Percentiles rank a stretch among this genome's conserved stretches.
Evolutionary conservation across 2,113 vertebrate genomes (phyloP).

Genomic region (Hypocryptadius cinnamomeus): DNA sequence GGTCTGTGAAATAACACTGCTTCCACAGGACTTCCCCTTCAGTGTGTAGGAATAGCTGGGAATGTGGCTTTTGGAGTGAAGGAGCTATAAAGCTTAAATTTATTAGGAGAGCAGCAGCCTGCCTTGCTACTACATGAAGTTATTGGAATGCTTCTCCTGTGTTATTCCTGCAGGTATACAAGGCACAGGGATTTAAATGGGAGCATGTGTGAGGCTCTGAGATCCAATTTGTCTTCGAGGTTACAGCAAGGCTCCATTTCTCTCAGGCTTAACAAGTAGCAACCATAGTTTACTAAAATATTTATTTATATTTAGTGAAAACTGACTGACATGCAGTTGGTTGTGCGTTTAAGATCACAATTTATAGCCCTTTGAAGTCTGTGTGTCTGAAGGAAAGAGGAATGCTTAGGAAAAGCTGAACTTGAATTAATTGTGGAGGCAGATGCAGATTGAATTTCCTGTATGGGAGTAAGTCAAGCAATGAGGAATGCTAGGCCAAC

Average conservation of each 20-base stretch:
- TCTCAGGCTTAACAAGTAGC: background rate
- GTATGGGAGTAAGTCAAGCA: background rate
- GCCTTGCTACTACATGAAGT: background rate
- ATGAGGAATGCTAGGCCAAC: background rate
- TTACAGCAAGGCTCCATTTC: background rate
- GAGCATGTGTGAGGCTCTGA: background rate
- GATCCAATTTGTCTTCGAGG: background rate
- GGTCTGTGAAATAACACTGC: background rate
- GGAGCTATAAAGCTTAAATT: background rate
- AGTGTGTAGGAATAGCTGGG: background rate
- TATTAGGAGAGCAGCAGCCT: background rate
- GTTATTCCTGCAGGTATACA: background rate
- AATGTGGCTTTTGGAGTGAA: background rate
- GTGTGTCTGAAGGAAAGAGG: conserved; percentile 4
- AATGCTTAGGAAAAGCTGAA: background rate
- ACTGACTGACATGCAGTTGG: background rate
- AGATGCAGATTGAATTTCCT: background rate
- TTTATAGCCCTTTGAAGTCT: conserved; percentile 43
- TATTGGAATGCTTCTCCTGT: background rate
- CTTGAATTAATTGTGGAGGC: background rate
- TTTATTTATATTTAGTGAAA: conserved; percentile 4
- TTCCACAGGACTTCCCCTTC: background rate
- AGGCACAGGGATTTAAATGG: background rate
- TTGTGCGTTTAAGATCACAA: conserved; percentile 1
- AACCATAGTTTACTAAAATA: background rate